Evolutionary conservation across 2,888 invertebrate genomes (phyloP).

Genomic region (Proisotoma minuta): DNA sequence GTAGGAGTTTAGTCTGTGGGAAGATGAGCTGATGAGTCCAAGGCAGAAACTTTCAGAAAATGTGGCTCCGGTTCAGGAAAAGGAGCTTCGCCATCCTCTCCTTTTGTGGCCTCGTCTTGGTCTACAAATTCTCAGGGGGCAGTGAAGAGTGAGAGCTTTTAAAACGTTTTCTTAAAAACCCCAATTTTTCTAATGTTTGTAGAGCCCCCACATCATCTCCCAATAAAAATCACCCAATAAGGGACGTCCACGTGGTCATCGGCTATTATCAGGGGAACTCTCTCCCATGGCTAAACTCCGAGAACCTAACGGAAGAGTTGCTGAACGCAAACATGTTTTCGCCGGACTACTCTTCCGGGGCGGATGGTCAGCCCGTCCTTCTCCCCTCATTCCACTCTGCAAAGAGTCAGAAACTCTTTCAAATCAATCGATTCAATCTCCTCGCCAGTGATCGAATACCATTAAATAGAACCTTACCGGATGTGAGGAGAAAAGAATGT

Average conservation of each 20-base stretch:
- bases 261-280: conserved; percentile 83
- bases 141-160: too few species aligned
- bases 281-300: conserved; percentile 53
- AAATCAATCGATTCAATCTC: conserved; percentile 80
- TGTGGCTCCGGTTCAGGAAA: conserved; percentile 35
- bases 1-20: too few species aligned
- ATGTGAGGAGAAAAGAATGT: conserved; percentile 65
- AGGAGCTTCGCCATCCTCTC: conserved; percentile 30
- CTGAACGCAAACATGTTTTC: conserved; percentile 72
- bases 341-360: conserved; percentile 69
- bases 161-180: too few species aligned
- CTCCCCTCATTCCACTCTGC: conserved; percentile 69
- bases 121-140: too few species aligned
- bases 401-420: conserved; percentile 71
- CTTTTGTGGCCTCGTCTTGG: conserved; percentile 23
- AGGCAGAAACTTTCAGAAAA: too few species aligned
- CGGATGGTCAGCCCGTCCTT: conserved; percentile 72
- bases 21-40: too few species aligned
- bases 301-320: conserved; percentile 73
- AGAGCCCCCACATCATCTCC: too few species aligned
- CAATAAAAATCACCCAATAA: too few species aligned
- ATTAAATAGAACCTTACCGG: conserved; percentile 75
- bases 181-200: too few species aligned
- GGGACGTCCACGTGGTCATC: too few species aligned
- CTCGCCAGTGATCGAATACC: conserved; percentile 83